Base-by-base conservation (phyloP, 2,888 invertebrate species). In the Cinara cedri region DNA sequence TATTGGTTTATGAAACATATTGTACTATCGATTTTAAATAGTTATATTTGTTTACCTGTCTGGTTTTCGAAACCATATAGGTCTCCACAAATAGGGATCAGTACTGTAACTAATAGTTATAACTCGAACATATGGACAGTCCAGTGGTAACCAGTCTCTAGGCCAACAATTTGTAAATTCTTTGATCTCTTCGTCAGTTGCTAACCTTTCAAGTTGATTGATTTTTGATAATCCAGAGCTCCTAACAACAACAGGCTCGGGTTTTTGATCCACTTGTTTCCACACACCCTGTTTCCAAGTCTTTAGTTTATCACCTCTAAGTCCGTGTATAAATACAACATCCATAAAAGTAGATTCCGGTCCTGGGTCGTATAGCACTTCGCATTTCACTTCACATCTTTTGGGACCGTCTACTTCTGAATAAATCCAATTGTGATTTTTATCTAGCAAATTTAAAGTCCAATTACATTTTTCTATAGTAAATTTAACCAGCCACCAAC, bases 91-190 rank as follows among this genome's bases (percentile, higher is more conserved):
- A 84, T 91, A 90, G 0, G 91, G 90, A 83, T 92, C 92, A 1
- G 94, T 93, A 0, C 93, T 92, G 84, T 94, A 95, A 84, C 94
- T 94, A 0, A 96, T 87, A 3, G 93, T 92, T 34, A 96, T 89
- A 0, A 96, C 90, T 62, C 96, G 88, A 0, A 92, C 90, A 0
- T 91, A 90, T 0, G 93, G 92, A 84, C 91, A 91, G 84, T 96
- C 95, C 55, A 89, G 85, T 0, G 92, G 90, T 34, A 96, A 86
- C 96, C 96, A 96, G 85, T 96, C 95, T 81, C 90, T 88, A 0
- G 95, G 95, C 95, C 95, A 95, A 84, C 95, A 95, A 14, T 82
- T 78, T 3, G 82, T 82, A 21, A 76, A 81, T 14, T 81, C 81
- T 44, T 46, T 63, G 42, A 81, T 83, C 85, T 65, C 84, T 83